These are phyloP conservation scores for Bothrops jararaca DNA, from an alignment of 2,113 vertebrate genomes.

Conservation along the genomic window DNA sequence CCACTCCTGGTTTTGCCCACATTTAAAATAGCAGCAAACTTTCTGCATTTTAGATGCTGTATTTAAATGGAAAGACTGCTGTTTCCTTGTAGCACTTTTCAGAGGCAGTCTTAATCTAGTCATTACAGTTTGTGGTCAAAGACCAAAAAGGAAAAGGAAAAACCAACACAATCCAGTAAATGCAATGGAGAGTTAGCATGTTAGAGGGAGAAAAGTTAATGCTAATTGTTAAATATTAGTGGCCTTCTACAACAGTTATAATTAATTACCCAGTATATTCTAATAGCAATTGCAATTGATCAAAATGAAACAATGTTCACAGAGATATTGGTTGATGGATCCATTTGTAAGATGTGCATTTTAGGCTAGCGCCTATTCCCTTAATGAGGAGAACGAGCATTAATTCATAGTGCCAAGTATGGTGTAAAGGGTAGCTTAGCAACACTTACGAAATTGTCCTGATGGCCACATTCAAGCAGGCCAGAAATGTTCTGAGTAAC, in stretches of 20 bases:
- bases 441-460: not conserved
- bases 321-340: not conserved
- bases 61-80: not conserved
- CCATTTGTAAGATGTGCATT: not conserved
- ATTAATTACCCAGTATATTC: not conserved
- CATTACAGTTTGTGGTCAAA: not conserved
- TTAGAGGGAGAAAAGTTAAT: not conserved
- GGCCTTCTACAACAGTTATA: not conserved
- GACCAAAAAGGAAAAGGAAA: not conserved
- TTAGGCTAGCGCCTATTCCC: not conserved
- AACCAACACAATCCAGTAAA: not conserved
- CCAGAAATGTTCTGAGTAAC: not conserved
- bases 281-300: not conserved
- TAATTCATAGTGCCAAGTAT: not conserved
- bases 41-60: not conserved
- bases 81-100: not conserved
- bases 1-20: not conserved
- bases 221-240: not conserved
- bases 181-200: not conserved
- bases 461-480: not conserved
- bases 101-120: not conserved
- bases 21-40: not conserved
- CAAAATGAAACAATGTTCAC: not conserved
- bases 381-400: not conserved
- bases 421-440: not conserved